Conservation (phyloP, 2,888 invertebrate genomes). For the Mythimna ferrago region DNA sequence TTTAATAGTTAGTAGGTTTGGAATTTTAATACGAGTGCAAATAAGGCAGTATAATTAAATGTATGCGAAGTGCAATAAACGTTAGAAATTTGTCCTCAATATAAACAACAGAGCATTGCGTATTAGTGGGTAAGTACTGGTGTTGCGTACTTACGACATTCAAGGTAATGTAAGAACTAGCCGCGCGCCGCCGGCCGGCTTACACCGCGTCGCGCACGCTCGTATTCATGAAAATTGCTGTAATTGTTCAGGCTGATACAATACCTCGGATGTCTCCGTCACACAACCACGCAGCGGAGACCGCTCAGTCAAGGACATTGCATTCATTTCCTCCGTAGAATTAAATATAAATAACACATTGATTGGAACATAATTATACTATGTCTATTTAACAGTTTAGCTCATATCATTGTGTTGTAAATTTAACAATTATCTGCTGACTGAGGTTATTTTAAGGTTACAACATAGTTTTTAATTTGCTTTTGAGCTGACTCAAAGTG, state of each 20-base stretch:
- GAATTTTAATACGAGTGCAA: conserved; percentile 51
- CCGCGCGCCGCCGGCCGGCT: conserved; percentile 59
- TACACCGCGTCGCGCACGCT: conserved; percentile 23
- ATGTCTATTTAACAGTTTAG: neutral
- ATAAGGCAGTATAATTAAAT: conserved; percentile 55
- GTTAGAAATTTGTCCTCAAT: conserved; percentile 68
- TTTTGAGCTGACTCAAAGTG: conserved; percentile 17
- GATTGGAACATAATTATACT: neutral
- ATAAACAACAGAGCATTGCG: conserved; percentile 66
- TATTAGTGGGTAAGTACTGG: conserved; percentile 54
- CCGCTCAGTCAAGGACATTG: conserved; percentile 21
- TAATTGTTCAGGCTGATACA: conserved; percentile 38
- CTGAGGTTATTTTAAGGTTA: conserved; percentile 2
- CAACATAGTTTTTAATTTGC: conserved; percentile 12
- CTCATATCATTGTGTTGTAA: neutral
- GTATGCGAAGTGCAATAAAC: conserved; percentile 59
- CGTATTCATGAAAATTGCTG: conserved; percentile 44
- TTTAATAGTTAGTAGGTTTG: conserved; percentile 36
- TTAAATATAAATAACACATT: neutral
- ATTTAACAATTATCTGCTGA: neutral
- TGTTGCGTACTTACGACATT: conserved; percentile 61
- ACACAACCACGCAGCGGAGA: neutral
- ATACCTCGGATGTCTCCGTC: conserved; percentile 26
- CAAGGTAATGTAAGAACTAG: conserved; percentile 63
- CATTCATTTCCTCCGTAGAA: conserved; percentile 7